Base-by-base conservation (phyloP, 2,888 invertebrate genomes). In the Pediacus dermestoides region DNA sequence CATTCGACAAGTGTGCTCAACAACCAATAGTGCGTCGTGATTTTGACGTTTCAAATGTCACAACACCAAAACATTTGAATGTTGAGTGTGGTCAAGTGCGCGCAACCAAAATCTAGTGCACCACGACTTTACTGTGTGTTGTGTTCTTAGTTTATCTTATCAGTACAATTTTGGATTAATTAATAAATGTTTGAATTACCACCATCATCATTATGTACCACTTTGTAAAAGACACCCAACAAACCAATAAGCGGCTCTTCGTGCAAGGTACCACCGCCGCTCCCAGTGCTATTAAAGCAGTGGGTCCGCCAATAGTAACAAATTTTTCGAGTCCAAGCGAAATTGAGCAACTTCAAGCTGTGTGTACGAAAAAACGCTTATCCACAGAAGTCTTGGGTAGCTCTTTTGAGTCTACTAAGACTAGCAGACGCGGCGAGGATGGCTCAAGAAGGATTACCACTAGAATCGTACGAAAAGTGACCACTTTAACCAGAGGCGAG, bases 331-430 rank as follows among this genome's bases (percentile, higher is more conserved):
- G 57, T 35, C 43, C 53, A 3, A 42, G 48, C 15, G 47, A 50
- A 45, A 66, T 74, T 44, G 72, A 79, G 67, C 74, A 73, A 60
- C 74, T 88, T 60, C 84, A 85, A 70, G 84, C 85, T 64, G 80
- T 89, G 66, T 82, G 85, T 60, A 88, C 88, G 58, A 85, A 86
- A 68, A 85, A 88, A 63, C 78, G 83, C 55, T 72, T 89, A 63
- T 84, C 87, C 63, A 88, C 89, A 58, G 88, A 88, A 74, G 83
- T 89, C 65, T 74, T 88, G 60, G 89, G 88, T 60, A 86, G 85
- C 64, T 87, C 88, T 46, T 74, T 87, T 64, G 88, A 89, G 71
- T 85, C 88, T 58, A 85, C 85, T 46, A 86, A 88, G 71, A 83
- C 87, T 60, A 85, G 86, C 66, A 81, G 84, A 68, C 80, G 81